A percentile compares a stretch with the other conserved stretches of the same genome.
phyloP scores from a whole-genome alignment of 2,888 invertebrate genomes.

The Homarus gammarus region DNA sequence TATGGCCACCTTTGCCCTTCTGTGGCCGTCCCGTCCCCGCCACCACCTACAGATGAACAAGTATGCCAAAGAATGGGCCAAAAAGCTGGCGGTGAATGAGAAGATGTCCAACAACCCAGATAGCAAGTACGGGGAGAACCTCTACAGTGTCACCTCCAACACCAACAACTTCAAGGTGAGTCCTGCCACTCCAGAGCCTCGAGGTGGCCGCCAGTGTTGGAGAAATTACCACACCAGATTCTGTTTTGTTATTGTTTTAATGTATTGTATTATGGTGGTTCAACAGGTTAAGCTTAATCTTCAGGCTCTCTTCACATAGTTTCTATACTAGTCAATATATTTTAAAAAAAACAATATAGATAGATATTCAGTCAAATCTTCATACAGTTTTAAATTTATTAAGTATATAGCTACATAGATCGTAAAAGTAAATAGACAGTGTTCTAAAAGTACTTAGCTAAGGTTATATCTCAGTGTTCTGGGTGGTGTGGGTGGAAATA shows the following conservation, averaged over 20 bases:
- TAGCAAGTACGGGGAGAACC: slow-evolving; percentile 89
- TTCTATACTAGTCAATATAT: not conserved
- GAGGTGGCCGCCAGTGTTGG: no score
- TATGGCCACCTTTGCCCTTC: not conserved
- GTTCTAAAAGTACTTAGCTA: no score
- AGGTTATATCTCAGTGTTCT: no score
- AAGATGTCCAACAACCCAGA: slow-evolving; percentile 87
- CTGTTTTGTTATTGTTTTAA: not conserved
- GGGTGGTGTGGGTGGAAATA: no score
- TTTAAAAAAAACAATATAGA: no score
- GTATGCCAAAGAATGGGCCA: slow-evolving; percentile 86
- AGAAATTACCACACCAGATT: not conserved
- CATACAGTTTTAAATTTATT: no score
- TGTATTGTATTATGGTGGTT: not conserved
- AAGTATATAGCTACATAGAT: no score
- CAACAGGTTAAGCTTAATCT: no score
- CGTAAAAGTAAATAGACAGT: no score
- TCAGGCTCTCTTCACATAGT: no score
- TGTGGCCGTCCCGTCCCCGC: not conserved
- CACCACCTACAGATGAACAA: slow-evolving; percentile 81
- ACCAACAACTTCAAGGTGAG: slow-evolving; percentile 84
- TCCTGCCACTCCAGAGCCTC: not conserved
- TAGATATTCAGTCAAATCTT: no score
- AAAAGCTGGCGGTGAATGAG: slow-evolving; percentile 84
- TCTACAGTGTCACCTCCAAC: slow-evolving; percentile 85